Base-by-base conservation (phyloP, 2,888 invertebrate species). In the Abscondita cerata region DNA sequence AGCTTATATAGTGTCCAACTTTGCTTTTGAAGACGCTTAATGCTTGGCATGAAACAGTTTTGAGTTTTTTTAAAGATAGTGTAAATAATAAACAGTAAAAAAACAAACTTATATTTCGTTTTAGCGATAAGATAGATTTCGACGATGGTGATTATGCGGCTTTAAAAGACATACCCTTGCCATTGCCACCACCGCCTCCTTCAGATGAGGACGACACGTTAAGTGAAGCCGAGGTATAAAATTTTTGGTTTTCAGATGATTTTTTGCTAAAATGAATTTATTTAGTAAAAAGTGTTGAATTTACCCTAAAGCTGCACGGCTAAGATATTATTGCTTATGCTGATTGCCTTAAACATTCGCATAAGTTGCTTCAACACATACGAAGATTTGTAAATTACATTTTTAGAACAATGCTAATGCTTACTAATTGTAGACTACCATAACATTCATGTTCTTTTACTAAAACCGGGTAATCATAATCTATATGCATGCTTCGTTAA, bases 141-240 rank as follows among this genome's bases (percentile, higher is more conserved):
- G 91, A 91, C 82, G 91, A 92, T 80, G 91, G 92, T 68, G 92
- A 92, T 82, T 92, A 92, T 80, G 92, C 92, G 73, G 90, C 91
- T 76, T 79, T 92, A 78, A 87, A 90, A 72, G 86, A 86, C 77
- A 76, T 86, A 68, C 85, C 84, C 64, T 74, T 84, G 70, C 71
- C 73, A 5, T 76, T 76, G 12, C 81, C 68, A 78, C 81, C 67
- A 57, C 61, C 68, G n/a, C 81, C 67, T 57, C 58, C 68, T 9
- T 82, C 82, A 61, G 80, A 80, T 16, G 82, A 83, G 25, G 88
- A 88, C 66, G 89, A 89, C 70, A 83, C 84, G 52, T 85, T 85
- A 53, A 89, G 89, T 48, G 89, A 89, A 78, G 89, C 89, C 75
- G 89, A 89, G 69, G 89, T 89, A 82, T 86, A 86, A 76, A 25